Percentiles rank a stretch among this genome's conserved stretches.
Conservation (phyloP, 2,797 vertebrate species). For the Rhincodon typus region DNA sequence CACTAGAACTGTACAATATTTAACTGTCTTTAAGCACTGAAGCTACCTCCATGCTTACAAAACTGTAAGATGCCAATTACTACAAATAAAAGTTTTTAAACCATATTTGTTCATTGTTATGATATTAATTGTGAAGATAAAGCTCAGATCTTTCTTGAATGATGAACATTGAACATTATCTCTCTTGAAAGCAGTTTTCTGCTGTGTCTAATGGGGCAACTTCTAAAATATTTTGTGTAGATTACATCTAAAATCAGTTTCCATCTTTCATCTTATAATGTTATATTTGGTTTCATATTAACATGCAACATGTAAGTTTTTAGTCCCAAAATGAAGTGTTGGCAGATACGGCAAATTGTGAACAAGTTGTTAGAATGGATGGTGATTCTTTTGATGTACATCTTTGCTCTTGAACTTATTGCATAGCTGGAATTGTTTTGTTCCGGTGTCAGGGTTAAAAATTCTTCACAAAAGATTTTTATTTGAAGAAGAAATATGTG, state of each 20-base stretch:
- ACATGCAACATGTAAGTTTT: neutral
- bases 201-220: too few relatives aligned
- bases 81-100: slow-evolving; percentile 63
- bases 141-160: neutral
- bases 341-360: neutral
- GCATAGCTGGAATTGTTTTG: neutral
- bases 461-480: neutral
- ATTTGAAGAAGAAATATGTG: neutral
- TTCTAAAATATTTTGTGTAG: neutral
- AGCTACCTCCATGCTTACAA: slow-evolving; percentile 65
- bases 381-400: neutral
- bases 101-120: neutral
- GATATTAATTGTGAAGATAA: neutral
- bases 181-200: neutral
- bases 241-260: neutral
- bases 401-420: neutral
- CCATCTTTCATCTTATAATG: neutral
- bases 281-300: neutral
- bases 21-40: slow-evolving; percentile 45
- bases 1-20: slow-evolving; percentile 45
- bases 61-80: slow-evolving; percentile 54
- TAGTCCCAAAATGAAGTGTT: neutral
- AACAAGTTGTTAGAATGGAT: neutral
- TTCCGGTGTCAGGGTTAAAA: neutral
- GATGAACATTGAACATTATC: neutral